A percentile compares a stretch with the other conserved stretches of the same genome.
Conservation (phyloP, 2,113 vertebrate species). For the Lutjanus erythropterus region DNA sequence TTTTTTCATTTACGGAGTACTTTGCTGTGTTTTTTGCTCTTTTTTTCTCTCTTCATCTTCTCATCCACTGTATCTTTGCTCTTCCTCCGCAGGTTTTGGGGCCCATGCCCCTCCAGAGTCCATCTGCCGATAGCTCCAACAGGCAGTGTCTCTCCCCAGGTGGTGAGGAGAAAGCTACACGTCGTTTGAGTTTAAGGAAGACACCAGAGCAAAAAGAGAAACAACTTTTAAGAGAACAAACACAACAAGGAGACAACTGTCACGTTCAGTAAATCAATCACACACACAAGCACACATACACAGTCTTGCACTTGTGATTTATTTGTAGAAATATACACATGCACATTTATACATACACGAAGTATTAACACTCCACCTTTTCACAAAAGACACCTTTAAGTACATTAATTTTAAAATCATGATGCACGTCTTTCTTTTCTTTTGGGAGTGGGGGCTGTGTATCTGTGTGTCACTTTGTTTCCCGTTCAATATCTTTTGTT, state of each 20-base stretch:
- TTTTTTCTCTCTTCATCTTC: not conserved
- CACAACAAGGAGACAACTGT: conserved; percentile 85
- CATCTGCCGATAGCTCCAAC: conserved; percentile 61
- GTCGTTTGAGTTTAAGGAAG: conserved; percentile 41
- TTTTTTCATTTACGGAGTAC: not conserved
- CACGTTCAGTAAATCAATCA: conserved; percentile 86
- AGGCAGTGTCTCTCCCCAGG: conserved; percentile 29
- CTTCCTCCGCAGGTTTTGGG: conserved; percentile 54
- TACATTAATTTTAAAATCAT: not conserved
- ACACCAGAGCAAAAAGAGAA: conserved; percentile 68
- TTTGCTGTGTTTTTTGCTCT: not conserved
- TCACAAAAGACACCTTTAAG: not conserved
- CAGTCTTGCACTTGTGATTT: not conserved
- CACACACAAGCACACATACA: not conserved
- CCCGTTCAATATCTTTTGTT: not conserved
- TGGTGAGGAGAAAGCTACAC: not conserved
- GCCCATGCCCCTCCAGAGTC: conserved; percentile 53
- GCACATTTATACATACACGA: not conserved
- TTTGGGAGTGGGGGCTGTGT: not conserved
- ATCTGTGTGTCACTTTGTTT: not conserved
- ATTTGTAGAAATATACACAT: conserved; percentile 14
- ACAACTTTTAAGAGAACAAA: conserved; percentile 16
- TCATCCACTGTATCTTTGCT: not conserved
- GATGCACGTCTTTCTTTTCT: not conserved
- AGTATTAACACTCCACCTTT: conserved; percentile 19